Percentiles rank a stretch among this genome's conserved stretches.
Conservation (phyloP, 2,888 invertebrate genomes). For the Drosophila hamatofila region DNA sequence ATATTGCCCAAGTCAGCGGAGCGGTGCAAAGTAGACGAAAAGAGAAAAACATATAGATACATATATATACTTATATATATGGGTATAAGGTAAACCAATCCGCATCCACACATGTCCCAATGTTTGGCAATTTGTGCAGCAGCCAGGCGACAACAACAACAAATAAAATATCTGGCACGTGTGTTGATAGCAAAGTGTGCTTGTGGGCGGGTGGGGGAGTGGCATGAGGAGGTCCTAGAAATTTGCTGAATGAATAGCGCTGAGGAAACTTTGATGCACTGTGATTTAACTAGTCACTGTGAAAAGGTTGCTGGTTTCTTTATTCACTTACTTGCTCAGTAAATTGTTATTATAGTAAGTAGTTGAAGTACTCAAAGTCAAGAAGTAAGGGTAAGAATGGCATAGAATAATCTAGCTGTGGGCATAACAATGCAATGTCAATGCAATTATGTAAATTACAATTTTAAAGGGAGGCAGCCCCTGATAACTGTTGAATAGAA, state of each 20-base stretch:
- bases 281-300: conserved; percentile 34
- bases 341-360: not conserved
- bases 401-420: not conserved
- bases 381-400: not conserved
- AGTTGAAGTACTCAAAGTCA: no score
- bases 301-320: not conserved
- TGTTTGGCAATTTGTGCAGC: conserved; percentile 80
- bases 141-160: conserved; percentile 52
- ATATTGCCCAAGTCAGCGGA: conserved; percentile 68
- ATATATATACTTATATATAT: conserved; percentile 7
- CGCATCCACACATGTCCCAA: conserved; percentile 63
- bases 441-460: no score
- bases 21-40: conserved; percentile 24
- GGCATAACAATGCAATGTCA: no score
- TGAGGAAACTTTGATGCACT: conserved; percentile 32
- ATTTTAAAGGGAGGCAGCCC: no score
- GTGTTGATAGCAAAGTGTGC: conserved; percentile 50
- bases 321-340: not conserved
- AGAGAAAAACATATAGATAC: conserved; percentile 19
- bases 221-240: not conserved
- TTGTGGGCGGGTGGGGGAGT: not conserved
- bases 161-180: conserved; percentile 54
- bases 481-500: no score
- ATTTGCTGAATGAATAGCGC: conserved; percentile 9
- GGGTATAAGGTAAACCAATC: conserved; percentile 60